Evolutionary conservation across 1,140 invertebrate genomes (phyloP), one percentile per base, ranked within the genome.

Genomic region (Lasioglossum albipes): DNA sequence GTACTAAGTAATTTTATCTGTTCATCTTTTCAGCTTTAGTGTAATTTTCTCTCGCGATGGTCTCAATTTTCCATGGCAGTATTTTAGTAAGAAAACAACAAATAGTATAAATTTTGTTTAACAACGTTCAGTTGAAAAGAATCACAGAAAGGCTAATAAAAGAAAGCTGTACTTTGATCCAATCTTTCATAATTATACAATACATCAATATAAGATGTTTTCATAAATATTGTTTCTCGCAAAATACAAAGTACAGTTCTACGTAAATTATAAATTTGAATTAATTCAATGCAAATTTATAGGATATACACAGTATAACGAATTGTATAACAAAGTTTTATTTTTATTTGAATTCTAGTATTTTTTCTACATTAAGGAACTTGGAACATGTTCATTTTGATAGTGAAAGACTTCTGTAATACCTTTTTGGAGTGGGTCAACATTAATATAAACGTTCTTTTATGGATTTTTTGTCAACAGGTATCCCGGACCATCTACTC

Each of bases 381-480:
- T 62, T 27, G 36, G 20, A 72, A 72, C 49, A 16, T n/a, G 64
- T 52, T 67, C 41, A 57, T 49, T 69, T 42, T 59, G 57, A 76
- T 76, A 42, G 22, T 71, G 45, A 54, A 64, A 42, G 41, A 31
- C 41, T 70, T 41, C 73, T n/a, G 67, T 61, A 64, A 67, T 62
- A 2, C 5, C 7, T 69, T 76, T 69, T 65, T 61, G 18, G 27
- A 52, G 57, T 20, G 49, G 0, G 12, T 62, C 20, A 22, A 75
- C 22, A 59, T 41, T 75, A 42, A 42, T 81, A 75, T 84, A 45
- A 86, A 72, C 72, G 70, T 27, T 61, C 59, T 83, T 82, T 57
- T 84, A 66, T 80, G 62, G 75, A 82, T 59, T 80, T 89, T 93
- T 79, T 93, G 92, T 91, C 89, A 87, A 87, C 90, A 93, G 92